Conservation (phyloP, 2,888 invertebrate species). For the Drosophila falleni region DNA sequence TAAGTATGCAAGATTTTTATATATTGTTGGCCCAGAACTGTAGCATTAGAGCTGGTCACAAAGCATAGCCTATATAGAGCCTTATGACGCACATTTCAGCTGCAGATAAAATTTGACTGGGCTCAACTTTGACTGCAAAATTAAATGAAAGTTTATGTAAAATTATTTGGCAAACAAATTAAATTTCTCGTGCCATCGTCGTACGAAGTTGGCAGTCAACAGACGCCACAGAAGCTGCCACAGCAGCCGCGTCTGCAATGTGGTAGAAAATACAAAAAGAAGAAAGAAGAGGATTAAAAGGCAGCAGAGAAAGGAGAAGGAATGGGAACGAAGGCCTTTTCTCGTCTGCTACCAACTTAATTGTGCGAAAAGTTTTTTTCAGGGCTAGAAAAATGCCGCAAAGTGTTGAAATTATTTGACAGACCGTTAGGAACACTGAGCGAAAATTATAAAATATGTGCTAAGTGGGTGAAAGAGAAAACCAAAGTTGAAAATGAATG, state of each 20-base stretch:
- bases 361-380: slow-evolving; percentile 55
- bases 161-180: slow-evolving; percentile 55
- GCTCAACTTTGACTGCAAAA: slow-evolving; percentile 42
- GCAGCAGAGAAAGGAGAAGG: neutral
- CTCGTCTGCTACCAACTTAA: slow-evolving; percentile 40
- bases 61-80: too few species aligned
- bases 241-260: slow-evolving; percentile 17
- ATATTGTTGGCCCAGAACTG: too few species aligned
- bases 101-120: slow-evolving; percentile 23
- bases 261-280: slow-evolving; percentile 2
- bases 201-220: slow-evolving; percentile 35
- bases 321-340: neutral
- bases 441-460: slow-evolving; percentile 58
- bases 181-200: slow-evolving; percentile 35
- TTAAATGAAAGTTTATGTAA: slow-evolving; percentile 48
- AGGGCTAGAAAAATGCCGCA: slow-evolving; percentile 51
- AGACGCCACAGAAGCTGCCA: slow-evolving; percentile 27
- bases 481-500: neutral
- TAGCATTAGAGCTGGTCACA: too few species aligned
- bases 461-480: slow-evolving; percentile 18
- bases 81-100: slow-evolving; percentile 5
- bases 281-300: neutral
- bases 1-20: too few species aligned
- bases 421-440: slow-evolving; percentile 37
- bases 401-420: slow-evolving; percentile 65